These are phyloP conservation scores for Nannoperca obscura DNA, from an alignment of 2,797 vertebrate species.

Conservation along the genomic window DNA sequence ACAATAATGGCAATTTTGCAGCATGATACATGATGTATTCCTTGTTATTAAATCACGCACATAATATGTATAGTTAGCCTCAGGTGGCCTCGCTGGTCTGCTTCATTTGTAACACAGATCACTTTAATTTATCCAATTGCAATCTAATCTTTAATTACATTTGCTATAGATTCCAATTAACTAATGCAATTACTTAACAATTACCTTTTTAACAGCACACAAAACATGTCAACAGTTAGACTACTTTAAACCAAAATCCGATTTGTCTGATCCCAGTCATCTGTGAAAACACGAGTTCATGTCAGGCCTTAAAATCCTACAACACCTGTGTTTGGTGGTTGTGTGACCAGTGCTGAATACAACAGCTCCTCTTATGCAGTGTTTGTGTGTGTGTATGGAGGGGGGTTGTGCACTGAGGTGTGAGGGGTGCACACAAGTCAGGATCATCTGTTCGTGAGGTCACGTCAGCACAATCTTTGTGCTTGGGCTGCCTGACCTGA, in stretches of 20 bases:
- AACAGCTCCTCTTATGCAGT: constrained; percentile 7
- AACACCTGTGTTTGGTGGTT: constrained; percentile 13
- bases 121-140: constrained; percentile 24
- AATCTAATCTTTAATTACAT: constrained; percentile 46
- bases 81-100: background rate
- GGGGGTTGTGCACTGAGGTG: constrained; percentile 5
- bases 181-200: constrained; percentile 45
- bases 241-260: constrained; percentile 58
- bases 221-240: constrained; percentile 14
- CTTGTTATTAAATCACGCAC: constrained; percentile 20
- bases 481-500: constrained; percentile 77
- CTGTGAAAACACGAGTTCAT: constrained; percentile 53
- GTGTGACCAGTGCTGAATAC: constrained; percentile 19
- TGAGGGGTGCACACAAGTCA: constrained; percentile 34
- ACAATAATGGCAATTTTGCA: background rate
- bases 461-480: constrained; percentile 73
- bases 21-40: constrained; percentile 8
- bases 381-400: constrained; percentile 16
- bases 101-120: constrained; percentile 27
- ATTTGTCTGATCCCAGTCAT: constrained; percentile 72
- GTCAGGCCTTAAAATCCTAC: constrained; percentile 46
- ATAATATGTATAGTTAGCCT: constrained; percentile 14
- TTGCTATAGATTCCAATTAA: constrained; percentile 51
- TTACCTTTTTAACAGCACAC: constrained; percentile 46
- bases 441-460: constrained; percentile 78